These are phyloP conservation scores for Ataeniobius toweri DNA, from an alignment of 2,797 vertebrate species.

Conservation along the genomic window DNA sequence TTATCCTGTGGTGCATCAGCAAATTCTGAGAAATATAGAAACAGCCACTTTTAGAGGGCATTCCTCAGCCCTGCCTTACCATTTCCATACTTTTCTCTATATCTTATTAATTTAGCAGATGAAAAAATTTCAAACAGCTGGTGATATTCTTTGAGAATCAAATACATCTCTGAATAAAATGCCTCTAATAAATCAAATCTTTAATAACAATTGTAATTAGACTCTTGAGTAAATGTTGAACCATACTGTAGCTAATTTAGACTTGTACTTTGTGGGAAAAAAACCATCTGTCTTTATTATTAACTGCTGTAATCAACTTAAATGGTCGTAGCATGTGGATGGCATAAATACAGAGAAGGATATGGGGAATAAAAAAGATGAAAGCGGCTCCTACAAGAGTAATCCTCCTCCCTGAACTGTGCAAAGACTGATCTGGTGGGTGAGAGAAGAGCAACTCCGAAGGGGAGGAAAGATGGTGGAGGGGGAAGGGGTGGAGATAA, in stretches of 20 bases:
- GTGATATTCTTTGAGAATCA: background rate
- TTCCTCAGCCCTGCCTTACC: background rate
- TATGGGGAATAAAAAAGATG: slow-evolving; percentile 12
- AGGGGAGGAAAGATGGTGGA: slow-evolving; percentile 20
- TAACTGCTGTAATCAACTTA: slow-evolving; percentile 5
- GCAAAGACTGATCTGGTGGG: slow-evolving; percentile 21
- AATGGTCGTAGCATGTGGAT: slow-evolving; percentile 4
- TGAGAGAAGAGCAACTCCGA: slow-evolving; percentile 37
- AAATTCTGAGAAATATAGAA: slow-evolving; percentile 3
- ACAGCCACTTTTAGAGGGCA: background rate
- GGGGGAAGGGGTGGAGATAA: slow-evolving; percentile 66
- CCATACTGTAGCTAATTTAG: background rate
- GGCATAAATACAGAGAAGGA: slow-evolving; percentile 9
- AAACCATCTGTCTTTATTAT: slow-evolving; percentile 4
- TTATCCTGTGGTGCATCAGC: background rate
- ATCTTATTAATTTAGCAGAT: background rate
- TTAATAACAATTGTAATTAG: background rate
- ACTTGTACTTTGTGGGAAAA: background rate
- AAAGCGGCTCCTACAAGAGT: background rate
- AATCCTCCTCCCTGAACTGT: slow-evolving; percentile 14
- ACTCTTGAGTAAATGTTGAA: background rate
- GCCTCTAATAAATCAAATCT: background rate
- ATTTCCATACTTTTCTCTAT: background rate
- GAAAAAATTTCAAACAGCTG: background rate
- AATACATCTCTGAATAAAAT: background rate